phyloP scores from a whole-genome alignment of 35 echinoderm and acorn worm species.

The Diadema setosum region DNA sequence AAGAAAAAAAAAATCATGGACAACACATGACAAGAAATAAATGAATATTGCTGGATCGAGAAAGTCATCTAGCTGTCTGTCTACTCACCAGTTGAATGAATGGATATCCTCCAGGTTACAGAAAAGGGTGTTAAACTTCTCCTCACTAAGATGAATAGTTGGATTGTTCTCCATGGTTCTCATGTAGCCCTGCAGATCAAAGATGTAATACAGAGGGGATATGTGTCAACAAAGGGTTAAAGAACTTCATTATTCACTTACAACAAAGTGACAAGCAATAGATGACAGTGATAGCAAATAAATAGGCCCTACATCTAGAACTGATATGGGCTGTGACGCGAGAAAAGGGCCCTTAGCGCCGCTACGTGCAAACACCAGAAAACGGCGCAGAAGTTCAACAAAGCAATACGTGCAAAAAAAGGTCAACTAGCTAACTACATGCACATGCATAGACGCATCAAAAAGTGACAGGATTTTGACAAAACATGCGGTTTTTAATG shows the following conservation, averaged over 20 bases:
- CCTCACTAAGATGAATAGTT: slow-evolving; percentile 1
- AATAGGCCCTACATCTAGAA: not conserved
- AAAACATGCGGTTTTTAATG: too few species aligned
- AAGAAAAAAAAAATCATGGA: too few species aligned
- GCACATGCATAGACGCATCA: too few species aligned
- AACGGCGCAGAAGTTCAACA: too few species aligned
- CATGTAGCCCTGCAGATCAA: slow-evolving; percentile 42
- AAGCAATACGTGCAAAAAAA: not conserved
- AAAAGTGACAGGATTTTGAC: too few species aligned
- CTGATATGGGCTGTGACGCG: too few species aligned
- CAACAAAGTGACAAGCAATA: not conserved
- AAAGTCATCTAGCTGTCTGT: too few species aligned
- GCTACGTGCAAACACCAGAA: too few species aligned
- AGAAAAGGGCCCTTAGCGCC: too few species aligned
- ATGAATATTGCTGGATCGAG: too few species aligned
- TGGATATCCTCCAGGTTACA: slow-evolving; percentile 72
- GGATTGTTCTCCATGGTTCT: slow-evolving; percentile 21
- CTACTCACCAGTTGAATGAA: slow-evolving; percentile 79
- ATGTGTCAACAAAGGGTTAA: not conserved
- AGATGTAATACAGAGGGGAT: not conserved
- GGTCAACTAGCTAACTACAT: too few species aligned
- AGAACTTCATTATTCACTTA: not conserved
- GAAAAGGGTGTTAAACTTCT: slow-evolving; percentile 70
- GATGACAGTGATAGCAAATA: not conserved
- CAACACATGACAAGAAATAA: too few species aligned